Base-by-base conservation (phyloP, 2,888 invertebrate species). In the Euplexia lucipara region DNA sequence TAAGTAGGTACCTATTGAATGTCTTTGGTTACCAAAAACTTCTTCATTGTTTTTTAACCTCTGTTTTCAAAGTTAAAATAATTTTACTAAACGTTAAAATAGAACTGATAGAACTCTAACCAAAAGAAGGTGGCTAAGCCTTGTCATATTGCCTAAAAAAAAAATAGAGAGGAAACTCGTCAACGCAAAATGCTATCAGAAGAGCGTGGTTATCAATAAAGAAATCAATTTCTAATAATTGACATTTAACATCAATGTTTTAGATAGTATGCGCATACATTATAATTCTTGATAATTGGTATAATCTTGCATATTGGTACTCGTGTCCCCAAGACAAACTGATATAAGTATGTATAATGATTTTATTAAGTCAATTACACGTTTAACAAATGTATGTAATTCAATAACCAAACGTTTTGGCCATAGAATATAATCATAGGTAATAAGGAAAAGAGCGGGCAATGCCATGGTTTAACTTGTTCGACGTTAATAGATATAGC, bases 301-400 rank as follows among this genome's bases (percentile, higher is more conserved):
- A 42, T 54, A 69, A 70, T 61, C 51, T 60, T 42, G 22, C 12
- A 35, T 48, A 41, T 5, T 26, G 26, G 26, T 49, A 14, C 7
- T 53, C 26, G 52, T 78, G 56, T 73, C 59, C 53, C 51, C 59
- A 78, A 78, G 73, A 52, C 74, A 73, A 78, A 78, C 35, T 44
- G 16, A 41, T 37, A 14, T 51, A 60, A 22, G 26, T 62, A 53
- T 10, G 44, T 45, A 42, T 74, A 75, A 75, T 65, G 65, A 45
- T 78, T 78, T 74, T 51, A 78, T 75, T 68, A 78, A 61, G 48
- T 51, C 75, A 69, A 75, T 75, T 78, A 75, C 70, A 61, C 16
- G 67, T 58, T 73, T 67, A 57, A 41, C 78, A 60, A 79, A 77
- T 71, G 71, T 64, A 67, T 77, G 58, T 79, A 59, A 79, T 76